Evolutionary conservation across 2,888 invertebrate species (phyloP), one percentile per base, ranked within the genome.

Genomic region (Ceriagrion tenellum): DNA sequence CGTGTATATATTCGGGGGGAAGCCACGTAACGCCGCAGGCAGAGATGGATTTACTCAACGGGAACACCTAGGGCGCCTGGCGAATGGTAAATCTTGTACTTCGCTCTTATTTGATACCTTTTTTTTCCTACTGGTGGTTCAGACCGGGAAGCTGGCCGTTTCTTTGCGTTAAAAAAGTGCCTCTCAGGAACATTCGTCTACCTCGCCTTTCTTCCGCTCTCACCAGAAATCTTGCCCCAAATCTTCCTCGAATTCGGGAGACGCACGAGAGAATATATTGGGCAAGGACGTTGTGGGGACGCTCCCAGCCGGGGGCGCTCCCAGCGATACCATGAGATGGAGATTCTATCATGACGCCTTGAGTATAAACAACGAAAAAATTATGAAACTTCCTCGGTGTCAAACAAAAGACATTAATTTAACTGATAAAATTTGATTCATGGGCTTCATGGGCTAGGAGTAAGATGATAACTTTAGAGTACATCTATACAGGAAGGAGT

Each of bases 31-130:
- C 35, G 81, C 69, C 81, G 81, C 81, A 30, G 81, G 81, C 81
- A 81, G 81, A 35, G 81, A 81, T 81, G 81, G 81, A 81, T 81
- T 81, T 81, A 81, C 81, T 81, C 16, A 81, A 13, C 81, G 35
- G 35, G 81, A 35, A 81, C 81, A 35, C 81, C 81, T 35, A 81
- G 26, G 30, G 35, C 26, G 81, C 35, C 81, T 81, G 6, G 35
- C 16, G 81, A 81, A 81, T 81, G 81, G 30, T 81, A 81, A 81
- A 81, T 81, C 81, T 81, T 81, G 81, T 18, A 35, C 35, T 10
- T 3, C 81, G 69, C 18, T 69, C 18, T 59, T 8, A 2, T 59
- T 59, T 59, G 8, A 8, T 69, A 26, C 26, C 26, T 69, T 26
- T 23, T 35, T 81, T 81, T 35, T 81, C 16, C 35, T 35, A 8